Evolutionary conservation across 2,797 vertebrate genomes (phyloP).

Genomic region (Pterois miles): DNA sequence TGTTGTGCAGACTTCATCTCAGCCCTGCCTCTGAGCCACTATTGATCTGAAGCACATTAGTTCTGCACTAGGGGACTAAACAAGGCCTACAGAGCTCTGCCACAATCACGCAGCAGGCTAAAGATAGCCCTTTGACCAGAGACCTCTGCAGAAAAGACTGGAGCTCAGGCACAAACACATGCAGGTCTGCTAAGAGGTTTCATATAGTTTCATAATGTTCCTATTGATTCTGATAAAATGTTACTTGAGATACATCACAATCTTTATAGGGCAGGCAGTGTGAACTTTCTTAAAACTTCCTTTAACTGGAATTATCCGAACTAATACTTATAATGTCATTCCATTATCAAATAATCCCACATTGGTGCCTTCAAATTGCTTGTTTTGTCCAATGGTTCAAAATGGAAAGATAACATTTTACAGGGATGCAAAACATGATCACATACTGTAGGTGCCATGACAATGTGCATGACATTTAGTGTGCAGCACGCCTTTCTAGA

Average conservation of each 20-base stretch:
- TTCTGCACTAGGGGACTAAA: conserved; percentile 74
- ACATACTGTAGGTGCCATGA: too few species aligned
- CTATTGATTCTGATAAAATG: neutral
- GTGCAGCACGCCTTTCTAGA: too few species aligned
- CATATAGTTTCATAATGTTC: neutral
- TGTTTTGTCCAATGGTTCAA: neutral
- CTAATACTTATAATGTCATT: neutral
- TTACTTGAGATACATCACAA: neutral
- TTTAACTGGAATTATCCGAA: neutral
- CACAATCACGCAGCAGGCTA: conserved; percentile 72
- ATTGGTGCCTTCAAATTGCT: neutral
- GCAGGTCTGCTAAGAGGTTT: conserved; percentile 4
- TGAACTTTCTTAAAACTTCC: neutral
- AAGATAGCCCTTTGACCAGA: conserved; percentile 73
- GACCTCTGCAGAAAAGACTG: conserved; percentile 54
- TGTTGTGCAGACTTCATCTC: conserved; percentile 57
- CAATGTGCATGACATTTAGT: too few species aligned
- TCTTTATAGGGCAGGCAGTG: neutral
- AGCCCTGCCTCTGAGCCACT: conserved; percentile 67
- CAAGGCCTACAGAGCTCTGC: conserved; percentile 67
- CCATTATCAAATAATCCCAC: neutral
- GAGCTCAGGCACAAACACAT: conserved; percentile 13
- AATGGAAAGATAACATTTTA: too few species aligned
- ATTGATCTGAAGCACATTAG: conserved; percentile 82
- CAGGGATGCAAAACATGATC: too few species aligned